Conservation (phyloP, 2,888 invertebrate genomes). For the Plebejus melissa region DNA sequence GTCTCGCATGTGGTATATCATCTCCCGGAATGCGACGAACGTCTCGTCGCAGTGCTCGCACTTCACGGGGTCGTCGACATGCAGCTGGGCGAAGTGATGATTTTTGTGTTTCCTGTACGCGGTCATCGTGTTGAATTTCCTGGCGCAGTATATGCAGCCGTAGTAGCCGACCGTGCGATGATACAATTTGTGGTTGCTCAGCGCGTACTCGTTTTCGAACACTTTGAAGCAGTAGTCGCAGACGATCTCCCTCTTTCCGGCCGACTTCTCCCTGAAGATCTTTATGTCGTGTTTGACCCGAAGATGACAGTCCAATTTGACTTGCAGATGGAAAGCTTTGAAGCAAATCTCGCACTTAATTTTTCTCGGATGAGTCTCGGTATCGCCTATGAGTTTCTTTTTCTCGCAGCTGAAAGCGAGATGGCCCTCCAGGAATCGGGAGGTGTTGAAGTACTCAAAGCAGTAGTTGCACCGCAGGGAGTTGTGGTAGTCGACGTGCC, state of each 20-base stretch:
- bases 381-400: conserved; percentile 64
- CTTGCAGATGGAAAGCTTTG: conserved; percentile 72
- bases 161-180: conserved; percentile 66
- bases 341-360: conserved; percentile 70
- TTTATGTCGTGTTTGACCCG: conserved; percentile 60
- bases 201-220: conserved; percentile 66
- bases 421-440: conserved; percentile 69
- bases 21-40: conserved; percentile 74
- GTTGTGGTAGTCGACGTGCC: conserved; percentile 74
- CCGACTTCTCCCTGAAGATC: conserved; percentile 49
- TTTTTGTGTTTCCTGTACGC: conserved; percentile 73
- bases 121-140: conserved; percentile 72
- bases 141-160: conserved; percentile 73
- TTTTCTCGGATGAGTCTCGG: conserved; percentile 61
- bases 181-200: conserved; percentile 63
- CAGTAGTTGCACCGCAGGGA: conserved; percentile 72
- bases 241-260: conserved; percentile 55
- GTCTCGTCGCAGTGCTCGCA: conserved; percentile 77
- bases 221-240: conserved; percentile 73
- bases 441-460: conserved; percentile 66
- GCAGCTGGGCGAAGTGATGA: conserved; percentile 62
- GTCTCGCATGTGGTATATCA: conserved; percentile 72
- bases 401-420: conserved; percentile 67
- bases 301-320: conserved; percentile 71
- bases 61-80: conserved; percentile 65